Conservation (phyloP, 1,140 invertebrate species). For the Heliconius himera region DNA sequence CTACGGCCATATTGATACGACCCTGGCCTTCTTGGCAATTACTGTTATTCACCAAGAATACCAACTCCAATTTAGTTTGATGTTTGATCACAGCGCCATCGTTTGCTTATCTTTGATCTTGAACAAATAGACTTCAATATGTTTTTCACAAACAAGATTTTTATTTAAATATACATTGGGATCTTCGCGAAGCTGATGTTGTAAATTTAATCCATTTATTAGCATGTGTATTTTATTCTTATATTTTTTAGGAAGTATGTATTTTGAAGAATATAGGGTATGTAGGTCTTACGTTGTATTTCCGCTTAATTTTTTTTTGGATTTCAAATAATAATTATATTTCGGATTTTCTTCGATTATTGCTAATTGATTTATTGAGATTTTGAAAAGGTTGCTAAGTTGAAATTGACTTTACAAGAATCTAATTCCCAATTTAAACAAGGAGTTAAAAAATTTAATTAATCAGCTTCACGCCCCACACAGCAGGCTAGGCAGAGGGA, state of each 20-base stretch:
- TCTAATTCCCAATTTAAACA: too few species aligned
- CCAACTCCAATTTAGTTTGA: not conserved
- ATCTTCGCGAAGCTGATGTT: not conserved
- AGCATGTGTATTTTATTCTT: not conserved
- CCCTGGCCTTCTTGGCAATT: conserved; percentile 27
- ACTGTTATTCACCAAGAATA: not conserved
- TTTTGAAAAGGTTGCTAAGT: too few species aligned
- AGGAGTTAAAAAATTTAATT: too few species aligned
- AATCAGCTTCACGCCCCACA: too few species aligned
- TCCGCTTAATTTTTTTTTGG: too few species aligned
- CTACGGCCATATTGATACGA: conserved; percentile 24
- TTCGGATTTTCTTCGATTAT: too few species aligned
- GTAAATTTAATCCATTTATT: conserved; percentile 6
- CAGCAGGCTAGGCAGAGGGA: too few species aligned
- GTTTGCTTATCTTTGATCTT: not conserved
- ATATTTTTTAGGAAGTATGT: conserved; percentile 2
- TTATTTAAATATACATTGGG: not conserved
- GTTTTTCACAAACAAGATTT: not conserved
- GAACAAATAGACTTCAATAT: not conserved
- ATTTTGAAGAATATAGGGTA: too few species aligned
- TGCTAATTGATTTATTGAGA: too few species aligned
- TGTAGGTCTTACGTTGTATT: too few species aligned
- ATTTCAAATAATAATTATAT: too few species aligned
- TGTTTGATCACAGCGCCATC: conserved; percentile 7
- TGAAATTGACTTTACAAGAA: too few species aligned